Conservation (phyloP, 1,140 invertebrate genomes). For the Drosophila sproati region DNA sequence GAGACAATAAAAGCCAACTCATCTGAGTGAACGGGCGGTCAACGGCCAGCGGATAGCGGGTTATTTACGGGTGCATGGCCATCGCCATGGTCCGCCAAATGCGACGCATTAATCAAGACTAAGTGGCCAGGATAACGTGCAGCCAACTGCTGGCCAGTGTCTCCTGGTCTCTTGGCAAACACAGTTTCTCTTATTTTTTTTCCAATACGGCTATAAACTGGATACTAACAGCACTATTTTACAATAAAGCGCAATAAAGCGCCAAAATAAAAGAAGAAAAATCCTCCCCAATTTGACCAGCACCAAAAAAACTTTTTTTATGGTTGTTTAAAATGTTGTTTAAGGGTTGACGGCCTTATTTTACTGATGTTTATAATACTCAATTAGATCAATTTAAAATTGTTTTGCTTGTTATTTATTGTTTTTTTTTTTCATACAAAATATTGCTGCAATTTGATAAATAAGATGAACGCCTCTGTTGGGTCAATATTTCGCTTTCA, state of each 20-base stretch:
- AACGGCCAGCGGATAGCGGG: neutral
- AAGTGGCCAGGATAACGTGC: constrained; percentile 74
- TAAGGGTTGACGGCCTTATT: too few species aligned
- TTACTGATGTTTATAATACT: too few species aligned
- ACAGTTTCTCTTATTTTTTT: constrained; percentile 2
- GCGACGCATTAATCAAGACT: constrained; percentile 77
- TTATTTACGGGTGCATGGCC: constrained; percentile 41
- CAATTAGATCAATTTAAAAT: too few species aligned
- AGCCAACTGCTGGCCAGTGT: constrained; percentile 26
- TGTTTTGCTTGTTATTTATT: too few species aligned
- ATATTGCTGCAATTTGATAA: too few species aligned
- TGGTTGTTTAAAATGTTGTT: too few species aligned
- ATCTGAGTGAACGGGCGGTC: constrained; percentile 27
- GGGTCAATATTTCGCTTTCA: too few species aligned
- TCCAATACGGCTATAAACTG: constrained; percentile 24
- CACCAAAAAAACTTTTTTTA: too few species aligned
- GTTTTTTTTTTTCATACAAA: too few species aligned
- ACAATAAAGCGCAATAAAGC: neutral
- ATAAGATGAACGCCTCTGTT: too few species aligned
- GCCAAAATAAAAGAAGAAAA: neutral
- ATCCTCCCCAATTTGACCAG: neutral
- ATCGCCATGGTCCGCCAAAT: constrained; percentile 35
- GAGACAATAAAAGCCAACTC: constrained; percentile 70
- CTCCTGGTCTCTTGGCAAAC: constrained; percentile 20
- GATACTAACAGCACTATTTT: constrained; percentile 1